Evolutionary conservation across 2,113 vertebrate genomes (phyloP), one percentile per base, ranked within the genome.

Genomic region (Melozone crissalis): DNA sequence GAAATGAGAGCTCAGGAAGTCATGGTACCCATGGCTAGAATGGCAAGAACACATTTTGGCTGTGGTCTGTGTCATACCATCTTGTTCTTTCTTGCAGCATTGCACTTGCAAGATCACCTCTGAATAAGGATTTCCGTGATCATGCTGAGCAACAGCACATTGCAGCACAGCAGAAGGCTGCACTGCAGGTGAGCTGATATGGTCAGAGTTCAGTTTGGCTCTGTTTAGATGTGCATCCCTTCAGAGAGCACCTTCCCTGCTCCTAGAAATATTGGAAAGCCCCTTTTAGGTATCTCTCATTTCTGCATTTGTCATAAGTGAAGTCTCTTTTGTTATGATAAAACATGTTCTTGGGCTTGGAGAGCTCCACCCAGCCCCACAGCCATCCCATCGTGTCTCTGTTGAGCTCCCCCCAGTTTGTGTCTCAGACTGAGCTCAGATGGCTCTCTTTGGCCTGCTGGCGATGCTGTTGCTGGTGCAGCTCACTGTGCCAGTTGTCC

Each of bases 121-220:
- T 99, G 33, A 99, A 97, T 74, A 99, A 99, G 95, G 99, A 99
- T 92, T 99, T 98, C 79, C 98, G 99, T 90, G 99, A 99, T 81
- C 99, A 99, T 15, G 99, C 99, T 2, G 99, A 99, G 91, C 99
- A 99, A 75, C 99, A 99, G 97, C 99, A 99, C 89, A 99, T 99
- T 3, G 99, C 99, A 52, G 99, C 99, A 49, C 99, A 99, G 55
- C 99, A 99, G 97, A 99, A 99, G 96, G 99, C 99, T 81, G 99
- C 99, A 28, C 89, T 99, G 92, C 99, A 99, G 98, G 99, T 99
- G 68, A 97, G 97, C 27, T 61, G 22, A 33, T 57, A 41, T 1
- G 23, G 13, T 41, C 51, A 15, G 49, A 44, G 52, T 58, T 85
- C 35, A 58, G 12, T 21, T 71, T 80, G 62, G 28, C 28, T 51